Conservation (phyloP, 2,113 vertebrate genomes). For the Sakesphorus luctuosus region DNA sequence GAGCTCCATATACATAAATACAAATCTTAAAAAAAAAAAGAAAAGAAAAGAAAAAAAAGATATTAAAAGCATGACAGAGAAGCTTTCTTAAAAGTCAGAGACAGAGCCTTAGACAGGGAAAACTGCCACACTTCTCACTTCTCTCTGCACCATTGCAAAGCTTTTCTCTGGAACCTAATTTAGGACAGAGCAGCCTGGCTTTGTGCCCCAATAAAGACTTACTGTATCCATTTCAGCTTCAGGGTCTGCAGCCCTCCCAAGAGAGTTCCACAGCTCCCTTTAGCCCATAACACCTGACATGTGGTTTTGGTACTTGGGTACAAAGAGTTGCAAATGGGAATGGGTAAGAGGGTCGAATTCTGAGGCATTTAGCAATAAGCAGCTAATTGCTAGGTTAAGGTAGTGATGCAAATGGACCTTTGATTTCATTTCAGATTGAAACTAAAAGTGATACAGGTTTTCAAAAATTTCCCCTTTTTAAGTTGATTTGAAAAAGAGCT, state of each 20-base stretch:
- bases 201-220: not conserved
- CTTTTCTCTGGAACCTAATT: not conserved
- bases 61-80: not conserved
- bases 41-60: too few species aligned
- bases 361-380: not conserved
- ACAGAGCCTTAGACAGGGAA: not conserved
- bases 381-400: not conserved
- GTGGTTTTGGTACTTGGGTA: not conserved
- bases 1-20: not conserved
- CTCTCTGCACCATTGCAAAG: not conserved
- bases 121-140: not conserved
- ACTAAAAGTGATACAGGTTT: not conserved
- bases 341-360: not conserved
- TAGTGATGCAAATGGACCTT: not conserved
- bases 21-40: not conserved
- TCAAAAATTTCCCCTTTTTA: not conserved
- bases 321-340: not conserved
- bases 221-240: not conserved
- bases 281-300: not conserved
- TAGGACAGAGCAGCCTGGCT: not conserved
- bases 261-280: not conserved
- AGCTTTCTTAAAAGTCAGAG: not conserved
- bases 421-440: not conserved
- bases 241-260: not conserved
- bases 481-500: not conserved